Evolutionary conservation across 2,797 vertebrate genomes (phyloP).

Genomic region (Enteromius thamalakanensis): DNA sequence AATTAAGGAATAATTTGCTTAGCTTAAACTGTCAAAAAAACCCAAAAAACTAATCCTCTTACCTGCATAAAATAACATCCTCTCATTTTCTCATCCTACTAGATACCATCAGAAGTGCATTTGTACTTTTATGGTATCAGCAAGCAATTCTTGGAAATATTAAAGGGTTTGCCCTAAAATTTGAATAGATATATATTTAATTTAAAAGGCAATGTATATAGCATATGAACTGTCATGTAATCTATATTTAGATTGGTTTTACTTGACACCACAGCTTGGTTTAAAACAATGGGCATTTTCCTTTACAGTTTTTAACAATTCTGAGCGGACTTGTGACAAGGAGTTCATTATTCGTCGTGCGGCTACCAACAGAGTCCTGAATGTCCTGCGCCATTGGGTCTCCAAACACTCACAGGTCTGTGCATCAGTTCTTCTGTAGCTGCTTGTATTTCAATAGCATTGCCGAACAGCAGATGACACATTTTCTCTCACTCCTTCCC

Average conservation of each 20-base stretch:
- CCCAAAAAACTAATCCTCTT: background rate
- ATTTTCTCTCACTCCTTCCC: background rate
- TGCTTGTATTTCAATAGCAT: background rate
- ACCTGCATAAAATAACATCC: conserved; percentile 2
- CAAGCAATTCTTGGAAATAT: background rate
- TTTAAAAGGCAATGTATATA: background rate
- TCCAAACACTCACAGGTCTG: conserved; percentile 95
- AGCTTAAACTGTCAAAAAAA: background rate
- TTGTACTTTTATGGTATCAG: background rate
- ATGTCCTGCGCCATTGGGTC: conserved; percentile 97
- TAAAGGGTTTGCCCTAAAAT: background rate
- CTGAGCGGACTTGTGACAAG: conserved; percentile 93
- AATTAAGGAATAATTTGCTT: background rate
- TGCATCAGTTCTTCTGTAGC: background rate
- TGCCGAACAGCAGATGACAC: background rate
- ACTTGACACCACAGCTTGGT: background rate
- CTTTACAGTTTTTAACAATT: conserved; percentile 87
- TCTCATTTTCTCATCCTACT: conserved; percentile 4
- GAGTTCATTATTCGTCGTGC: conserved; percentile 97
- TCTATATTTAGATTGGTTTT: background rate
- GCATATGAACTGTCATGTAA: background rate
- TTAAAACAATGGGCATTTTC: background rate
- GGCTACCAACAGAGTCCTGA: conserved; percentile 94
- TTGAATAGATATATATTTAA: background rate
- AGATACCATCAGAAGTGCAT: background rate